Evolutionary conservation across 2,113 vertebrate genomes (phyloP), one percentile per base, ranked within the genome.

Genomic region (Gnathonemus longibarbis): DNA sequence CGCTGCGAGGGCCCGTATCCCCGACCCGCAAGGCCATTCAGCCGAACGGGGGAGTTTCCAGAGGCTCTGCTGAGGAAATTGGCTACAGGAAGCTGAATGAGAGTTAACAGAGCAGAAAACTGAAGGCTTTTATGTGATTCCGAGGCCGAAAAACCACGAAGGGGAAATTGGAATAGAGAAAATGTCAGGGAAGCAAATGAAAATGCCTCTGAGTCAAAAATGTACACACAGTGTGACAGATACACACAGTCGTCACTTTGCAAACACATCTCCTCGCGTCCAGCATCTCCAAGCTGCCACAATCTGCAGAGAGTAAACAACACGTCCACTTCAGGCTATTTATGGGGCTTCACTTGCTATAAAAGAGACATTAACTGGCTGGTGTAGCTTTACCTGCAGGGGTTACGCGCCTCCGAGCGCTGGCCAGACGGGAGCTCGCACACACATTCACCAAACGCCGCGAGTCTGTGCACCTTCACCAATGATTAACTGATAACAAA

Each of bases 401-500:
- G 62, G 62, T 11, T 70, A 31, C n/a, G 3, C 62, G 27, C 62
- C 62, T 70, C 10, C 10, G 1, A 70, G 27, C 13, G 10, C 27
- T 13, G 62, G 62, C 9, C 62, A 31, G 62, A 70, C 62, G 0
- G 62, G 62, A 70, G n/a, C 62, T 31, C n/a, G 11, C n/a, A 70
- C 62, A 70, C 62, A 70, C 62, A 15, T 11, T 27, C 62, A 11
- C 27, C 62, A 31, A 70, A 31, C 10, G 62, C 10, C 10, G 10
- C 27, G 5, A 70, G 62, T 70, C 62, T 70, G 9, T 70, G 27
- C 62, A 70, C 62, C 62, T 70, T 31, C 62, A 62, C 27, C 92
- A 92, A 95, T 94, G 15, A 94, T 95, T 94, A 93, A 95, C 94
- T 39, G n/a, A n/a, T 31, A 70, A 80, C 74, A 80, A 80, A 80